Evolutionary conservation across 2,888 invertebrate genomes (phyloP), one percentile per base, ranked within the genome.

Genomic region (Ischnura elegans): DNA sequence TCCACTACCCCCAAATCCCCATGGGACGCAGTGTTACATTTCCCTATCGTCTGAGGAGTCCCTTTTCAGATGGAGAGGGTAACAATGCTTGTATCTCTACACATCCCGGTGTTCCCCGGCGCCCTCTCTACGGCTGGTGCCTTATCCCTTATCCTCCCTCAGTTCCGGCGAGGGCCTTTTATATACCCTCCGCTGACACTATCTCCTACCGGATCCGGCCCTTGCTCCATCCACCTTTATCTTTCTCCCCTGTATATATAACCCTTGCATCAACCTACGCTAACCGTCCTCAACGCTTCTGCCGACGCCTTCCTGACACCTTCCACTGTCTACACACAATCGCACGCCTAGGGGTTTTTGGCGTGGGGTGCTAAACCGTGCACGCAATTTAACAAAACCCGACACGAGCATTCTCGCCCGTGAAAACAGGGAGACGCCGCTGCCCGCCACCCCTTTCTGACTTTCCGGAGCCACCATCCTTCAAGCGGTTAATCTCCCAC

Each of bases 241-340:
- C 61, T 76, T 25, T 76, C 36, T 36, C 6, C n/a, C n/a, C n/a
- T n/a, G n/a, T n/a, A n/a, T n/a, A n/a, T n/a, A n/a, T n/a, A n/a
- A n/a, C n/a, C n/a, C n/a, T n/a, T n/a, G n/a, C n/a, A n/a, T n/a
- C n/a, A n/a, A 36, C 29, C 76, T 4, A 29, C 29, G 4, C 36
- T 10, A 76, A 29, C 76, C 76, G 36, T 36, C 76, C 76, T 76
- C 13, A 76, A 76, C 76, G 36, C 76, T 76, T 76, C 36, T n/a
- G n/a, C 76, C 36, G 76, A n/a, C 16, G 76, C 76, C 76, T 76
- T 25, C n/a, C 76, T 76, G 76, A 76, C 76, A 76, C 76, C 29
- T 76, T 36, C 36, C 76, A 29, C 5, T 10, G 10, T 36, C 29
- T 36, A 13, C 10, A 76, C 10, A 10, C 25, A 25, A 76, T 76